Conservation (phyloP, 2,888 invertebrate species). For the Cataglyphis livida region DNA sequence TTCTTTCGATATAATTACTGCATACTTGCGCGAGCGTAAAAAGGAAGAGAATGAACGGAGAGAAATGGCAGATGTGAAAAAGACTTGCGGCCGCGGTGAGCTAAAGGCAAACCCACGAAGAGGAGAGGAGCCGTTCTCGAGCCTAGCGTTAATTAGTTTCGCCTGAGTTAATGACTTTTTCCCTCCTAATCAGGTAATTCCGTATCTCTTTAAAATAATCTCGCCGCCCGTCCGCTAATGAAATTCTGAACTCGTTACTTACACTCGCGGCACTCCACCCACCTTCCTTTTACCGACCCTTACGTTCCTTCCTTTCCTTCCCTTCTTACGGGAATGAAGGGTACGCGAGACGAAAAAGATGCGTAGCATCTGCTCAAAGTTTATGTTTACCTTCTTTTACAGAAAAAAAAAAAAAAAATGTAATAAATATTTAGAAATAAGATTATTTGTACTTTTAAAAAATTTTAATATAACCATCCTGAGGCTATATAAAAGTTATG, state of each 20-base stretch:
- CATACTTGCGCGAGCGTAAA: conserved; percentile 33
- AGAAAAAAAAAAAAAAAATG: conserved; percentile 5
- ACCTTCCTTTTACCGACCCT: conserved; percentile 68
- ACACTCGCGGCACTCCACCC: conserved; percentile 79
- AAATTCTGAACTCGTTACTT: conserved; percentile 86
- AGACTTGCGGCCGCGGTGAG: conserved; percentile 58
- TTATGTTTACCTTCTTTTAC: conserved; percentile 44
- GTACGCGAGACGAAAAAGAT: conserved; percentile 35
- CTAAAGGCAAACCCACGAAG: conserved; percentile 57
- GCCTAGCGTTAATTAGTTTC: conserved; percentile 86
- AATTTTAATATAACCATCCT: conserved; percentile 13
- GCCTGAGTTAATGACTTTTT: conserved; percentile 86
- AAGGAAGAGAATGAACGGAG: conserved; percentile 38
- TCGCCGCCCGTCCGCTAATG: conserved; percentile 85
- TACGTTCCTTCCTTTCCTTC: conserved; percentile 38
- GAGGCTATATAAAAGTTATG: neutral
- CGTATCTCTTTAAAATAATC: conserved; percentile 86
- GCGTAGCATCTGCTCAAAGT: conserved; percentile 67
- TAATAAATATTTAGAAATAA: conserved; percentile 10
- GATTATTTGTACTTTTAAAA: neutral
- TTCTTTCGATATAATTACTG: conserved; percentile 57
- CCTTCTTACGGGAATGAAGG: conserved; percentile 8
- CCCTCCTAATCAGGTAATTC: conserved; percentile 86
- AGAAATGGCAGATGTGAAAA: conserved; percentile 60
- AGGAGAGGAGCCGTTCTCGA: conserved; percentile 66